Conservation (phyloP, 1,140 invertebrate genomes). For the Kradibia gibbosae region DNA sequence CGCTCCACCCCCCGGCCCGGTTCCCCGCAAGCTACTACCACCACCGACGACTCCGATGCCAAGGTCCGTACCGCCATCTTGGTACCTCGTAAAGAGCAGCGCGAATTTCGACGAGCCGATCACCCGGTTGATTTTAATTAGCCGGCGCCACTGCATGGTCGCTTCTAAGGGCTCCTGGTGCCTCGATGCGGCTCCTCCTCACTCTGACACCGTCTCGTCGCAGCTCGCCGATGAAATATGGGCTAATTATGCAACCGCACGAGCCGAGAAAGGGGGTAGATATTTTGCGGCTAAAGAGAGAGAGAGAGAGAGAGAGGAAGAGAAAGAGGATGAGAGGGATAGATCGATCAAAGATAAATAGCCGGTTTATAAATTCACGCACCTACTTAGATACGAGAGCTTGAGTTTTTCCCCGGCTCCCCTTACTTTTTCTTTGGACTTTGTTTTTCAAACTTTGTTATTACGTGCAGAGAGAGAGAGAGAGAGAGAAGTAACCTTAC, state of each 20-base stretch:
- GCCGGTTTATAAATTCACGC: neutral
- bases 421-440: too few species aligned
- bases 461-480: too few species aligned
- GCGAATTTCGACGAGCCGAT: slow-evolving; percentile 71
- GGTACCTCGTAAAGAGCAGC: slow-evolving; percentile 70
- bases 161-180: neutral
- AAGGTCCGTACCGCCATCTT: slow-evolving; percentile 69
- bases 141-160: slow-evolving; percentile 71
- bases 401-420: neutral
- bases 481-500: too few species aligned
- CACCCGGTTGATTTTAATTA: slow-evolving; percentile 67
- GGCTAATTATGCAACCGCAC: neutral
- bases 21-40: too few species aligned
- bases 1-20: neutral
- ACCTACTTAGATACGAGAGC: neutral
- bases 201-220: too few species aligned
- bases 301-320: neutral
- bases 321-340: neutral
- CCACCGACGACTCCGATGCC: neutral
- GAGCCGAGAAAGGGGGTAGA: neutral
- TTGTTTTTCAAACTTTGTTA: too few species aligned
- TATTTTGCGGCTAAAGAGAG: neutral
- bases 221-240: neutral
- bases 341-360: too few species aligned
- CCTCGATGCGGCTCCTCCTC: neutral